Evolutionary conservation across 2,113 vertebrate genomes (phyloP), one percentile per base, ranked within the genome.

Genomic region (Megaptera novaeangliae): DNA sequence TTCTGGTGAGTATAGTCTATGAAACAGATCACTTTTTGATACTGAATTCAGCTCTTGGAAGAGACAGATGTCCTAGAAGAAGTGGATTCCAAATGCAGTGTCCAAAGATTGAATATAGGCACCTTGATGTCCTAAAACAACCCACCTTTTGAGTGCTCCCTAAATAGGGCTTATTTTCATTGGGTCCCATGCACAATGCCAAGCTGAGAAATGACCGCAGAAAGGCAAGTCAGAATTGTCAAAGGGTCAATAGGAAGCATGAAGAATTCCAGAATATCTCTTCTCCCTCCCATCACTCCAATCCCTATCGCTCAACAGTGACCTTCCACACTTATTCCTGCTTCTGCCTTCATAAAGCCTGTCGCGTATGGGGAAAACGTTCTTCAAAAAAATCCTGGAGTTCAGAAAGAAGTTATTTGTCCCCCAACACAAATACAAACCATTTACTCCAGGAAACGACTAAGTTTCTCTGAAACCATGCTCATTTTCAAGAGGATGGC

Each of bases 371-470:
- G 31, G 15, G 25, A 72, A 90, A 69, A 97, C 18, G 63, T 71
- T 97, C 23, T 90, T 91, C 36, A 68, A 2, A 78, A 63, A 91
- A 88, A 87, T 71, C n/a, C 82, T 69, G 23, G 34, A 64, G 25
- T 94, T 85, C 55, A 82, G 44, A 89, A 97, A 97, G 21, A 87
- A 84, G 31, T 74, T 46, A 68, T 94, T 75, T 71, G n/a, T 64
- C 29, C 9, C 66, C 52, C 15, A 27, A 23, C 46, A 52, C 84
- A 92, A 90, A 95, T 36, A 88, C 61, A 95, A 92, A 96, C 25
- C 52, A 27, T 49, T 57, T 93, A 61, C 82, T 90, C 64, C 69
- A 94, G 86, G 64, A 85, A 97, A 91, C 31, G 91, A 39, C 61
- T 49, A 55, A 23, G 36, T 75, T 72, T 88, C 95, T 89, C 29